Evolutionary conservation across 2,113 vertebrate genomes (phyloP), one percentile per base, ranked within the genome.

Genomic region (Hemichromis elongatus): DNA sequence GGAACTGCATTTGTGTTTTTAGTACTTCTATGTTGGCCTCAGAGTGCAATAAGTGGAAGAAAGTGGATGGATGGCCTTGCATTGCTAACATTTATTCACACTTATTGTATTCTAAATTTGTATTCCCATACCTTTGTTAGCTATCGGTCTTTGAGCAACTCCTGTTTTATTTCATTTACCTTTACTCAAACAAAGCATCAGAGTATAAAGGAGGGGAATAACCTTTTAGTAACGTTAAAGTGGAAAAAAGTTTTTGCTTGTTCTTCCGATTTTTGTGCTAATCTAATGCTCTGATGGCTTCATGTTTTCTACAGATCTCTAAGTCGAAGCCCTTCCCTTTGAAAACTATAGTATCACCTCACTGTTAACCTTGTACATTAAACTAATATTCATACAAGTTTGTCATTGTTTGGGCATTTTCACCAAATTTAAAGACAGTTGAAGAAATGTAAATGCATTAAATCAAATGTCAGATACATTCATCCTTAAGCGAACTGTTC

Each of bases 71-170:
- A 0, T 5, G 11, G 21, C 1, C 21, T 68, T 68, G 35, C 35
- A 40, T 68, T 68, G 1, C 61, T 14, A 40, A 40, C 35, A 68
- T 68, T 68, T 6, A 68, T 68, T 68, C 7, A 24, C 4, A 40
- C 7, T 66, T 14, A 9, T 21, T 66, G 19, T 37, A 19, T 66
- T 21, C 33, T 40, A 21, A 40, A 40, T 66, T 40, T 66, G 61
- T 19, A 13, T 21, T 66, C 7, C 0, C 3, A 1, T 68, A 0
- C n/a, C n/a, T 68, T 68, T 68, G 12, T 2, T 42, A 24, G 35
- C 12, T 68, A 24, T 16, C 12, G 42, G 37, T 24, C n/a, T 68
- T 68, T 40, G 0, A 42, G n/a, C 6, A 13, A 8, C 11, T 40
- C 19, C 19, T 3, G 2, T 21, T 0, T 40, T 68, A 14, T 24